Conservation (phyloP, 53 echinoderm and acorn worm genomes). For the Zoroaster sp. region DNA sequence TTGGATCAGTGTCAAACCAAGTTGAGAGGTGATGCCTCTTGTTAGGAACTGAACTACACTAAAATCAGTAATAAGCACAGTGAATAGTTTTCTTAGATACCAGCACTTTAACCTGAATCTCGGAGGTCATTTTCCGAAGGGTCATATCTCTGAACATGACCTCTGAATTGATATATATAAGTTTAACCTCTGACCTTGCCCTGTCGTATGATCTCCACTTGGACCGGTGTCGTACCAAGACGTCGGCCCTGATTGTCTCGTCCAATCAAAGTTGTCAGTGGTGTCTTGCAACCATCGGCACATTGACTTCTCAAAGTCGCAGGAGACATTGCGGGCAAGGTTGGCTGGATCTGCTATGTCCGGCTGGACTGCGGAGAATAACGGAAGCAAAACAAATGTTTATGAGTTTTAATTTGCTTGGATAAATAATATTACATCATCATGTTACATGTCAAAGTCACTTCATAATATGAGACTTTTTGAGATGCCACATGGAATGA, state of each 20-base stretch:
- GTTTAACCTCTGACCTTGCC: constrained; percentile 56
- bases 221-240: constrained; percentile 75
- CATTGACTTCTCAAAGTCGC: constrained; percentile 42
- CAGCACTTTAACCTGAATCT: too few relatives aligned
- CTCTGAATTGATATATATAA: too few relatives aligned
- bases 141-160: background rate
- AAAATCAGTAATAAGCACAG: too few relatives aligned
- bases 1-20: too few relatives aligned
- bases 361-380: constrained; percentile 16
- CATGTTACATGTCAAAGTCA: background rate
- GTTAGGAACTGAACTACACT: too few relatives aligned
- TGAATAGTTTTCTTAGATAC: too few relatives aligned
- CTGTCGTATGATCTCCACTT: constrained; percentile 78
- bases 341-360: constrained; percentile 28
- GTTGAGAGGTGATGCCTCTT: too few relatives aligned
- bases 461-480: background rate
- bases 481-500: background rate
- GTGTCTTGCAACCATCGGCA: constrained; percentile 54
- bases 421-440: background rate
- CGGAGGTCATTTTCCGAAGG: too few relatives aligned
- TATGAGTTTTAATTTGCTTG: background rate
- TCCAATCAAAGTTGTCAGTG: constrained; percentile 76
- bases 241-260: constrained; percentile 60
- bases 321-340: constrained; percentile 51
- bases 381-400: background rate